These are phyloP conservation scores for Ranitomeya variabilis DNA, from an alignment of 2,113 vertebrate species.

Conservation along the genomic window DNA sequence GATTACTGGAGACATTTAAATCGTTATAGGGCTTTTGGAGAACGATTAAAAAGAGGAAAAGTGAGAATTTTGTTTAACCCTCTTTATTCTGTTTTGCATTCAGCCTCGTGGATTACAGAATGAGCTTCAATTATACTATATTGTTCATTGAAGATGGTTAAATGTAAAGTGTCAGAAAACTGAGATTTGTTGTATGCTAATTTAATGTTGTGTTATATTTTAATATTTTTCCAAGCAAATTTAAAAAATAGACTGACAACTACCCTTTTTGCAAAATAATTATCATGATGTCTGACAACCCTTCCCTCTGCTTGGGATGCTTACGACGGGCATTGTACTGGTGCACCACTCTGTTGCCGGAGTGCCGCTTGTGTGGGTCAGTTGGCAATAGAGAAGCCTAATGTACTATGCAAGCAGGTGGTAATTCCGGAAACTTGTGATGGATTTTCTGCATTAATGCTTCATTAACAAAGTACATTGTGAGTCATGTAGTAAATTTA, in stretches of 20 bases:
- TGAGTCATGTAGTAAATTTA: slow-evolving; percentile 19
- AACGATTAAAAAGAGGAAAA: no score
- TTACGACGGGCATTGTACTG: slow-evolving; percentile 23
- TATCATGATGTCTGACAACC: background rate
- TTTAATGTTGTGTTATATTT: no score
- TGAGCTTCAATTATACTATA: no score
- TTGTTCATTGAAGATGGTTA: no score
- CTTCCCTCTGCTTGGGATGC: slow-evolving; percentile 21
- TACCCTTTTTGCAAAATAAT: no score
- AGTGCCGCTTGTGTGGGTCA: slow-evolving; percentile 30
- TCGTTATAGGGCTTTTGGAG: no score
- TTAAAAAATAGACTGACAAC: background rate
- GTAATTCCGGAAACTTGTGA: slow-evolving; percentile 53
- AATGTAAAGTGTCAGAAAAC: no score
- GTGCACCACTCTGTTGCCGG: background rate
- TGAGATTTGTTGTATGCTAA: background rate
- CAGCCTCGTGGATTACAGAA: no score
- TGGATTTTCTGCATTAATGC: slow-evolving; percentile 11
- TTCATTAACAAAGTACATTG: slow-evolving; percentile 37
- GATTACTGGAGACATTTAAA: no score
- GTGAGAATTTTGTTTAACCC: no score
- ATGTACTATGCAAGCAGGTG: slow-evolving; percentile 52
- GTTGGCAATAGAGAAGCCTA: slow-evolving; percentile 38
- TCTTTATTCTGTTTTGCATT: no score
- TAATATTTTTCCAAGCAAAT: no score